phyloP scores from a whole-genome alignment of 1,140 invertebrate species.

The Ericerus pela region DNA sequence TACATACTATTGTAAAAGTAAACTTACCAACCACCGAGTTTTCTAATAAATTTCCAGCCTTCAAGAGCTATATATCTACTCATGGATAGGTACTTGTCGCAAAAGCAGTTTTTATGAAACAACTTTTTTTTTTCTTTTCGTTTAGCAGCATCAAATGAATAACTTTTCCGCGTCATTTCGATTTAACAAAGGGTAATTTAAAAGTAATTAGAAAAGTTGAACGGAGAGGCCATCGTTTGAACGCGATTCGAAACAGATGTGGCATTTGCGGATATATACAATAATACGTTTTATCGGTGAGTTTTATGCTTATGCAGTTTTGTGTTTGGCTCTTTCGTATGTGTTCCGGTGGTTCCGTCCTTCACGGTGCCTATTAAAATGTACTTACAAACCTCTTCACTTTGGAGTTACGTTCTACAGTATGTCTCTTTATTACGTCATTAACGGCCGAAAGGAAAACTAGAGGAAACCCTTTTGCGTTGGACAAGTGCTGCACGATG shows the following conservation, averaged over 20 bases:
- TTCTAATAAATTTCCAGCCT: too few relatives aligned
- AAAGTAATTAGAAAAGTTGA: constrained; percentile 11
- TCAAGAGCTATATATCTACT: too few relatives aligned
- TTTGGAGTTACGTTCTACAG: background rate
- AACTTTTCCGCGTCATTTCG: constrained; percentile 6
- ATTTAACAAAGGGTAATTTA: constrained; percentile 9
- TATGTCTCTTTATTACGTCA: constrained; percentile 8
- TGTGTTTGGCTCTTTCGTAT: too few relatives aligned
- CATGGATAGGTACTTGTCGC: too few relatives aligned
- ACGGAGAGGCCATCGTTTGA: background rate
- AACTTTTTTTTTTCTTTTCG: too few relatives aligned
- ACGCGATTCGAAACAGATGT: constrained; percentile 7
- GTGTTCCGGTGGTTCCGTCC: background rate
- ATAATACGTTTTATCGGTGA: background rate
- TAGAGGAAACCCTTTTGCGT: background rate
- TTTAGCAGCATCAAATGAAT: too few relatives aligned
- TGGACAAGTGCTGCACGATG: background rate
- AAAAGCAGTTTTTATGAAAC: too few relatives aligned
- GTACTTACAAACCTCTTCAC: constrained; percentile 4
- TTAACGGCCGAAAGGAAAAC: background rate
- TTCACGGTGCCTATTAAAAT: constrained; percentile 11
- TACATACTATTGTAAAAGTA: too few relatives aligned
- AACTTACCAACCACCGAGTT: too few relatives aligned
- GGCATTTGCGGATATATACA: background rate
- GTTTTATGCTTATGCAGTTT: too few relatives aligned